These are phyloP conservation scores for Papilio helenus DNA, from an alignment of 1,140 invertebrate genomes.

Conservation along the genomic window DNA sequence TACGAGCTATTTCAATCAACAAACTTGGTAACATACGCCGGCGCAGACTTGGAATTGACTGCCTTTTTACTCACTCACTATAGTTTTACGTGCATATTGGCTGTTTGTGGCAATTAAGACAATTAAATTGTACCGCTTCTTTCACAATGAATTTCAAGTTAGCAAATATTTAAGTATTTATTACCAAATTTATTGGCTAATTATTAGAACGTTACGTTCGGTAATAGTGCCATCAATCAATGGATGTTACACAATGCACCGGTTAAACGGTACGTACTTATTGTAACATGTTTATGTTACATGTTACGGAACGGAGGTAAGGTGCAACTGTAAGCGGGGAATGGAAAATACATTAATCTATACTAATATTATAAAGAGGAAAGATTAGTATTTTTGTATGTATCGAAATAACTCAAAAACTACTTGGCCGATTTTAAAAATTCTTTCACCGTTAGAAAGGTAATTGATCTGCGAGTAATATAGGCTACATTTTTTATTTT, in stretches of 20 bases:
- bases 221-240: conserved; percentile 53
- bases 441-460: no score
- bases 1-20: no score
- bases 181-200: conserved; percentile 29
- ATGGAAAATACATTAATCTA: no score
- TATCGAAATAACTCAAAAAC: no score
- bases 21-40: no score
- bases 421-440: no score
- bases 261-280: conserved; percentile 54
- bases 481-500: no score
- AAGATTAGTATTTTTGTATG: no score
- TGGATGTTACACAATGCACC: conserved; percentile 50
- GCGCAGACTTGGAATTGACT: no score
- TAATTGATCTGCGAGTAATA: no score
- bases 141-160: neutral
- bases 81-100: neutral
- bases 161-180: conserved; percentile 23
- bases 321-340: conserved; percentile 37
- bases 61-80: neutral
- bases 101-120: neutral
- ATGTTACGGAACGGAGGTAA: conserved; percentile 44
- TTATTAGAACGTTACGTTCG: conserved; percentile 24
- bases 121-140: conserved; percentile 1
- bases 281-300: conserved; percentile 54
- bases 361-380: no score